Percentiles rank a stretch among this genome's conserved stretches.
Conservation (phyloP, 1,140 invertebrate genomes). For the Rhagoletis zephyria region DNA sequence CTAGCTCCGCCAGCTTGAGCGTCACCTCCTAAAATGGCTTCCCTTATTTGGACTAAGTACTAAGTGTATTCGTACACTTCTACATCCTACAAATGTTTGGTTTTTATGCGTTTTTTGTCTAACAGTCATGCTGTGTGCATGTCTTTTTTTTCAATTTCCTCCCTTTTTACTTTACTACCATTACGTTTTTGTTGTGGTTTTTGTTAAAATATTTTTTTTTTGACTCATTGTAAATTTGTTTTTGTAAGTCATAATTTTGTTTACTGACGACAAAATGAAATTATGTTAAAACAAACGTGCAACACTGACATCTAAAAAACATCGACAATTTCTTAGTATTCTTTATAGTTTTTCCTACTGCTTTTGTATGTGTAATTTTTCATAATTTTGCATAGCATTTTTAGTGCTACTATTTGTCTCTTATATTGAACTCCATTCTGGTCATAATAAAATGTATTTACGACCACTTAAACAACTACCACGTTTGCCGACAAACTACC, state of each 20-base stretch:
- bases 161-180: neutral
- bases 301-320: constrained; percentile 51
- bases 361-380: constrained; percentile 11
- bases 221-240: neutral
- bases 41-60: neutral
- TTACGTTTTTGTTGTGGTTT: neutral
- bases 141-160: neutral
- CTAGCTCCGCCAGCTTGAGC: no score
- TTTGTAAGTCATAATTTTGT: neutral
- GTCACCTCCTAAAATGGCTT: neutral
- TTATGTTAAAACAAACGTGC: constrained; percentile 46
- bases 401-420: neutral
- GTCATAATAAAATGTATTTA: constrained; percentile 20
- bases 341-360: neutral
- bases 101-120: constrained; percentile 12
- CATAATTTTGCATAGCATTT: neutral
- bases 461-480: constrained; percentile 32
- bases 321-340: constrained; percentile 15
- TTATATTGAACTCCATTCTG: neutral
- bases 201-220: neutral
- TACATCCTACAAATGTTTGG: neutral
- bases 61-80: neutral
- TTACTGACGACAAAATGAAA: constrained; percentile 1
- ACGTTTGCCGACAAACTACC: neutral
- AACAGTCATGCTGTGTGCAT: neutral